These are phyloP conservation scores for Ptiloglossa arizonensis DNA, from an alignment of 1,140 invertebrate genomes.

Conservation along the genomic window DNA sequence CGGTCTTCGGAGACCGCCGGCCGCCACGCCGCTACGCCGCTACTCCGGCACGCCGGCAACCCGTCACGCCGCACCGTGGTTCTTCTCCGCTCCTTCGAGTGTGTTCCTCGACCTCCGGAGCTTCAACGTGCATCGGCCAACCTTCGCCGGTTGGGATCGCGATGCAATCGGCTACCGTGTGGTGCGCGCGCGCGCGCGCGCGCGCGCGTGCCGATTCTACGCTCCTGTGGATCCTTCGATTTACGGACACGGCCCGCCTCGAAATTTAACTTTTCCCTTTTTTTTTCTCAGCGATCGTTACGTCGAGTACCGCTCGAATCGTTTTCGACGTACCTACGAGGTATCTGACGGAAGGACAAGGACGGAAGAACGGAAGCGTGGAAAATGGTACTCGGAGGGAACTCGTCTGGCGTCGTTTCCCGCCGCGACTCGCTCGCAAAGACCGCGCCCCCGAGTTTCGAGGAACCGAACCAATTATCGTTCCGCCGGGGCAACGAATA, in stretches of 20 bases:
- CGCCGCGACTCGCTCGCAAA: conserved; percentile 25
- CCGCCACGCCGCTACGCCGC: conserved; percentile 60
- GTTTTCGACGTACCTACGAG: no score
- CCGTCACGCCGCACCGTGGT: no score
- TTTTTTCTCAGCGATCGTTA: not conserved
- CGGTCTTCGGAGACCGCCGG: conserved; percentile 73
- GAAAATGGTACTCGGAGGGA: no score
- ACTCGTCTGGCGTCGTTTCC: conserved; percentile 54
- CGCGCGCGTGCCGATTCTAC: conserved; percentile 58
- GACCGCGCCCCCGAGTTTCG: no score
- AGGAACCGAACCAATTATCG: conserved; percentile 71
- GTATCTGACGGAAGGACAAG: no score
- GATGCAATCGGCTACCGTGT: conserved; percentile 62
- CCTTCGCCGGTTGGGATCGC: conserved; percentile 29
- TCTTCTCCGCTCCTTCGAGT: not conserved
- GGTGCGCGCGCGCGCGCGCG: conserved; percentile 52
- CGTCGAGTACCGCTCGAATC: conserved; percentile 1
- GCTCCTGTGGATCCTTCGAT: no score
- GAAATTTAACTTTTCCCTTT: no score
- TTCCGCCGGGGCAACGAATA: conserved; percentile 71
- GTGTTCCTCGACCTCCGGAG: conserved; percentile 24
- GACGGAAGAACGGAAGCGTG: no score
- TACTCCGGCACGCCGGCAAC: no score
- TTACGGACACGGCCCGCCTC: conserved; percentile 4
- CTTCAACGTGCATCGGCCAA: conserved; percentile 33